These are phyloP conservation scores for Mythimna ferrago DNA, from an alignment of 2,888 invertebrate species.

Conservation along the genomic window DNA sequence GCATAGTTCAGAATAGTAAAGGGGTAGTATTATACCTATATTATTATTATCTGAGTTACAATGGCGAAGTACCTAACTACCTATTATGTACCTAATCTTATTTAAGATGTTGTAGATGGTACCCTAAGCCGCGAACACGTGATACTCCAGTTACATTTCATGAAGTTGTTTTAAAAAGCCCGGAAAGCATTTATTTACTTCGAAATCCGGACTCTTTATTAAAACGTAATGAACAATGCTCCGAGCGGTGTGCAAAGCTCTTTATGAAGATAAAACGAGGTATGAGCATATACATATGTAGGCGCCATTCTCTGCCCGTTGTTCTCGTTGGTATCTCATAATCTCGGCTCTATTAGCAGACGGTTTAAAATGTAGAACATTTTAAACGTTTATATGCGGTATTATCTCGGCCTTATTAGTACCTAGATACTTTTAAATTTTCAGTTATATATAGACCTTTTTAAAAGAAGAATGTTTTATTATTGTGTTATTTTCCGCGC, in stretches of 20 bases:
- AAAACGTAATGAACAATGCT: slow-evolving; percentile 35
- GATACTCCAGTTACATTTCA: neutral
- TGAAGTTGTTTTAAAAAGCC: slow-evolving; percentile 1
- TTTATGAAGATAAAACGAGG: slow-evolving; percentile 26
- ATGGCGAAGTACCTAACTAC: neutral
- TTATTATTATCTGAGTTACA: neutral
- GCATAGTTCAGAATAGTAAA: no score
- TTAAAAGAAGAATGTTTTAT: neutral
- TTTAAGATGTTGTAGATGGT: neutral
- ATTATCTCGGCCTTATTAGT: no score
- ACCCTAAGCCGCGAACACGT: neutral
- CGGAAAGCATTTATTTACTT: slow-evolving; percentile 11
- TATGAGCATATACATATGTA: slow-evolving; percentile 20
- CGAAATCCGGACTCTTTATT: slow-evolving; percentile 24
- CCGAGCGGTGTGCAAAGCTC: slow-evolving; percentile 30
- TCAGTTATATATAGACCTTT: neutral
- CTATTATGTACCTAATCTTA: neutral
- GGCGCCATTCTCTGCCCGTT: slow-evolving; percentile 9
- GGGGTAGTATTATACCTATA: no score
- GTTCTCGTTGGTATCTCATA: slow-evolving; percentile 43
- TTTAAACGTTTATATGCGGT: slow-evolving; percentile 10
- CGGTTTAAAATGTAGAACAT: slow-evolving; percentile 28
- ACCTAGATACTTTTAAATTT: neutral
- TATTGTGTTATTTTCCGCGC: neutral
- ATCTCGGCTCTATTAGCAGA: slow-evolving; percentile 33